Evolutionary conservation across 2,888 invertebrate genomes (phyloP), one percentile per base, ranked within the genome.

Genomic region (Branchellion lobata): DNA sequence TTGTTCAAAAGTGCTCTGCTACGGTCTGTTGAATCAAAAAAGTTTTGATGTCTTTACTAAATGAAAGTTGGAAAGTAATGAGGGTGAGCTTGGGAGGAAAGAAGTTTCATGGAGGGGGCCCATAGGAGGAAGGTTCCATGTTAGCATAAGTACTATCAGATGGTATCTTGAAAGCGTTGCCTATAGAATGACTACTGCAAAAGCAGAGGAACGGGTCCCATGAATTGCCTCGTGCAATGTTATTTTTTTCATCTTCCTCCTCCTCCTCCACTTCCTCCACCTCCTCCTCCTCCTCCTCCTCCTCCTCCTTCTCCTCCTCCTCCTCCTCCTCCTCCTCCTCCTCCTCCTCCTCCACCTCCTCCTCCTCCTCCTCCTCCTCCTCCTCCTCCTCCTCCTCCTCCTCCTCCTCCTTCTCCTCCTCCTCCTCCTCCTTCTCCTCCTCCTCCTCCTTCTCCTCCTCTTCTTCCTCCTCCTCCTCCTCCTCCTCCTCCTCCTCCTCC

Each of bases 271-370:
- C n/a, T n/a, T n/a, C n/a, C n/a, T 61, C 61, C 61, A 21, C 29
- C 61, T 1, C 0, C 29, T 18, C n/a, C 27, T 11, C 61, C n/a
- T 57, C 61, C 61, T 3, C 27, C 61, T 11, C 3, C 27, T 27
- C 2, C 2, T 57, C 61, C 11, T 24, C 27, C 61, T 27, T 24
- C 27, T 11, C 61, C 2, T 57, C 61, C 61, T 57, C 1, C 1
- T 1, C 2, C 1, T 33, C 47, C 24, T 71, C 47, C 11, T 71
- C 78, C 27, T 78, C 71, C 3, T 71, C 71, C 24, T 36, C 47
- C 5, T 68, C 78, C 36, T 69, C 47, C 36, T 69, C 78, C 29
- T 68, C 78, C 68, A 69, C 78, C 14, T 69, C 78, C 68, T 68
- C 61, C n/a, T 78, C 78, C 33, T 78, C 34, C 24, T 68, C 68